These are phyloP conservation scores for Zaprionus taronus DNA, from an alignment of 1,140 invertebrate species.

Conservation along the genomic window DNA sequence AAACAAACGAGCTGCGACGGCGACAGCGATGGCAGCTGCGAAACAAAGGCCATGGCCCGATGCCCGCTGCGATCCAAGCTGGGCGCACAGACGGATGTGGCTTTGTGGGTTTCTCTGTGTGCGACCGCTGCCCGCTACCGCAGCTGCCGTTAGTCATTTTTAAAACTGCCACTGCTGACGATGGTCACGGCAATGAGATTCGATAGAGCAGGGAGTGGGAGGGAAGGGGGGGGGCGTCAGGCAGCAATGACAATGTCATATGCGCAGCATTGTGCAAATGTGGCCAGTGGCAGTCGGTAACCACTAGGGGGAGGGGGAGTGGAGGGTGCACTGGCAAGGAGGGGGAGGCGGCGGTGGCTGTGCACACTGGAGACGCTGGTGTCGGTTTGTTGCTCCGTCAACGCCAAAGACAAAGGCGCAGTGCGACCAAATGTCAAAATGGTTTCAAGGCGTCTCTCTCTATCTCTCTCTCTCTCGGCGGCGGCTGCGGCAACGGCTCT, in stretches of 20 bases:
- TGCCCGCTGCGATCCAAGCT: conserved; percentile 38
- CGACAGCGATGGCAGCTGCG: conserved; percentile 41
- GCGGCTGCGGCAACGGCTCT: conserved; percentile 7
- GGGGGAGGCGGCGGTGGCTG: background rate
- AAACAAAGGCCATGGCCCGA: conserved; percentile 65
- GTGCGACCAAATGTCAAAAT: conserved; percentile 72
- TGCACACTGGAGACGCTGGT: conserved; percentile 13
- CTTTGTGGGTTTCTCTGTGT: conserved; percentile 70
- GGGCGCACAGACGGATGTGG: conserved; percentile 76
- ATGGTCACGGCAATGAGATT: conserved; percentile 31
- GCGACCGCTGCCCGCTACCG: conserved; percentile 47
- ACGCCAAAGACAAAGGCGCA: conserved; percentile 76
- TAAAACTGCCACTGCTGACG: conserved; percentile 54
- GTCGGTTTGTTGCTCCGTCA: conserved; percentile 42
- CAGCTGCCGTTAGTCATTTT: conserved; percentile 75
- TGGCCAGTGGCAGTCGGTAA: conserved; percentile 33
- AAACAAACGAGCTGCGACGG: conserved; percentile 36
- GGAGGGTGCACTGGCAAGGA: background rate
- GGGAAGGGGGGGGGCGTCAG: background rate
- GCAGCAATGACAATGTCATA: conserved; percentile 68
- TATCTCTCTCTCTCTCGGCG: no score
- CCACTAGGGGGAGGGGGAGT: conserved; percentile 1
- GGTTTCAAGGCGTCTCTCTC: conserved; percentile 42
- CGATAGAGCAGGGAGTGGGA: background rate
- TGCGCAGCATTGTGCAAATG: conserved; percentile 67